These are phyloP conservation scores for Abrostola tripartita DNA, from an alignment of 2,888 invertebrate genomes.

Conservation along the genomic window DNA sequence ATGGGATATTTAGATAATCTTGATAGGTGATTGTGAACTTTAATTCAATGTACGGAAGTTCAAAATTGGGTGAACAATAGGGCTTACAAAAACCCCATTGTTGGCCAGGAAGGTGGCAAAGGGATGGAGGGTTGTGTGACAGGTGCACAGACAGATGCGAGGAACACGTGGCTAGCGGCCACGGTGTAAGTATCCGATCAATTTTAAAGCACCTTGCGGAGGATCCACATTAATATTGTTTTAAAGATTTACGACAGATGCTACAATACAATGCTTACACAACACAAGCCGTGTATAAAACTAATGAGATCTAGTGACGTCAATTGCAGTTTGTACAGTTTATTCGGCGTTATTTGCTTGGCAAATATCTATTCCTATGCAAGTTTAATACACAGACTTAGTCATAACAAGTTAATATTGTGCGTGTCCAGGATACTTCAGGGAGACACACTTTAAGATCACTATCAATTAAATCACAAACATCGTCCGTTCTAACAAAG, in stretches of 20 bases:
- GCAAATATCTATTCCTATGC: neutral
- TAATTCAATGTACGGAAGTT: conserved; percentile 24
- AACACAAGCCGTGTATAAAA: neutral
- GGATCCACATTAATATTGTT: conserved; percentile 5
- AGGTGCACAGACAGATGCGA: conserved; percentile 67
- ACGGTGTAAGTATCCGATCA: conserved; percentile 15
- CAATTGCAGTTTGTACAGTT: neutral
- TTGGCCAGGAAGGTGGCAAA: conserved; percentile 30
- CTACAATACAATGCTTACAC: neutral
- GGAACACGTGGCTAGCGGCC: conserved; percentile 63
- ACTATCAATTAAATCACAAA: conserved; percentile 29
- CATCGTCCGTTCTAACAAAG: conserved; percentile 27
- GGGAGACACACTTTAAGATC: no score
- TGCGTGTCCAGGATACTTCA: no score
- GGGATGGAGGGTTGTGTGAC: conserved; percentile 47
- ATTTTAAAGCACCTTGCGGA: conserved; percentile 30
- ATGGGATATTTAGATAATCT: conserved; percentile 5
- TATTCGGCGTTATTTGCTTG: neutral
- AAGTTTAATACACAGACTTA: neutral
- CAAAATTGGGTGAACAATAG: conserved; percentile 20
- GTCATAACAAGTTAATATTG: neutral
- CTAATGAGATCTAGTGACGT: neutral
- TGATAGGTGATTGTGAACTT: conserved; percentile 23
- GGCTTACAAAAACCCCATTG: conserved; percentile 14
- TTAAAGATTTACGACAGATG: neutral